These are phyloP conservation scores for Pseudococcus jackbeardsleyi DNA, from an alignment of 2,888 invertebrate species.

Conservation along the genomic window DNA sequence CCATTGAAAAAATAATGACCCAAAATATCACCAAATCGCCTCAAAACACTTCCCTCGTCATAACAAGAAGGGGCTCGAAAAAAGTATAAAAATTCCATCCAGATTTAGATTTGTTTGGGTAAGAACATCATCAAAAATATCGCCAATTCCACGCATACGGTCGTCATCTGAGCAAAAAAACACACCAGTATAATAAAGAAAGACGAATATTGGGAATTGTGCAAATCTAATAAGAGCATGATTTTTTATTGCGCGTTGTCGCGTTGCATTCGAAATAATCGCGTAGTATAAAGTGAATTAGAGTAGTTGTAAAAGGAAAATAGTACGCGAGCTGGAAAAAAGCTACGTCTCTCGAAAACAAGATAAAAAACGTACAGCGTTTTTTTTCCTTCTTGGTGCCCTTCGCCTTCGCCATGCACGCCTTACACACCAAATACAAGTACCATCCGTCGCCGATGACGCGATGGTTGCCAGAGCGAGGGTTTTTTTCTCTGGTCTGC, in stretches of 20 bases:
- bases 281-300: constrained; percentile 28
- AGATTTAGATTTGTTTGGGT: background rate
- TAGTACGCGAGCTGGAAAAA: background rate
- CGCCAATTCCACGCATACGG: background rate
- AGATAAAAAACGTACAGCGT: background rate
- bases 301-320: constrained; percentile 20
- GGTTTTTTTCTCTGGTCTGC: constrained; percentile 26
- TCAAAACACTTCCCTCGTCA: too few relatives aligned
- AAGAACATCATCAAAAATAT: background rate
- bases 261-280: constrained; percentile 42
- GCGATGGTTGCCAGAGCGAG: constrained; percentile 15
- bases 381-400: background rate
- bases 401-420: background rate
- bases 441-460: constrained; percentile 13
- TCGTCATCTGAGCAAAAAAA: background rate
- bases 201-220: constrained; percentile 29
- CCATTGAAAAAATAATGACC: too few relatives aligned
- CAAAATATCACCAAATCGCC: background rate
- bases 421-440: background rate
- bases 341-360: background rate
- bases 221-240: constrained; percentile 36
- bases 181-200: background rate
- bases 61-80: background rate
- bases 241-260: constrained; percentile 36
- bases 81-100: background rate